Evolutionary conservation across 35 echinoderm and acorn worm genomes (phyloP).

Genomic region (Antedon bifida): DNA sequence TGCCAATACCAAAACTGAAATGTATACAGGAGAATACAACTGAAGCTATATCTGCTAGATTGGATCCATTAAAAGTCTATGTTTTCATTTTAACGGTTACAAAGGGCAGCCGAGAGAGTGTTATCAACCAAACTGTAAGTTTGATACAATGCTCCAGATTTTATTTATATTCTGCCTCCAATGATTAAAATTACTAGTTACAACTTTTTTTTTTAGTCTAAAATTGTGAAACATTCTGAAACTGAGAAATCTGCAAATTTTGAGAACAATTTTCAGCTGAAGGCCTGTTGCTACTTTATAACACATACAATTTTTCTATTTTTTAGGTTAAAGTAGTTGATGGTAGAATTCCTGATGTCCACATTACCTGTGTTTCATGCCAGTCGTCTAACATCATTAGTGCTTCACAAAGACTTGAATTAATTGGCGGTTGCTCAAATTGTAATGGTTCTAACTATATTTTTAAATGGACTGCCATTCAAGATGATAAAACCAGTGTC

Average conservation of each 20-base stretch:
- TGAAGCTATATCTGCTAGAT: neutral
- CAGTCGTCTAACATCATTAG: neutral
- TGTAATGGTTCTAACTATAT: neutral
- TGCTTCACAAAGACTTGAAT: neutral
- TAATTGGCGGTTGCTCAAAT: neutral
- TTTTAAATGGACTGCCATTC: neutral
- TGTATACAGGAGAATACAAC: neutral
- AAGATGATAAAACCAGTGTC: neutral
- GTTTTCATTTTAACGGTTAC: neutral
- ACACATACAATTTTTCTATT: too few species aligned
- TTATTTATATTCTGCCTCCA: too few species aligned
- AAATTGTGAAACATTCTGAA: too few species aligned
- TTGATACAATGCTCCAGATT: too few species aligned
- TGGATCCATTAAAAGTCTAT: neutral
- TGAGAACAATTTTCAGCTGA: too few species aligned
- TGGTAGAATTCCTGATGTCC: neutral
- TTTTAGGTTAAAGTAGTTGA: neutral
- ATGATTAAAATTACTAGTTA: too few species aligned
- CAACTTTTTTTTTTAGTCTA: too few species aligned
- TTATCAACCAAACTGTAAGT: neutral
- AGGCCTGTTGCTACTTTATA: too few species aligned
- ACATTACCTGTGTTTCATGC: neutral
- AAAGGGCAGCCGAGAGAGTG: neutral
- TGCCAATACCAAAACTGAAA: neutral
- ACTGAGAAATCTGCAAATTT: too few species aligned